These are phyloP conservation scores for Puntigrus tetrazona DNA, from an alignment of 2,113 vertebrate species.

Conservation along the genomic window DNA sequence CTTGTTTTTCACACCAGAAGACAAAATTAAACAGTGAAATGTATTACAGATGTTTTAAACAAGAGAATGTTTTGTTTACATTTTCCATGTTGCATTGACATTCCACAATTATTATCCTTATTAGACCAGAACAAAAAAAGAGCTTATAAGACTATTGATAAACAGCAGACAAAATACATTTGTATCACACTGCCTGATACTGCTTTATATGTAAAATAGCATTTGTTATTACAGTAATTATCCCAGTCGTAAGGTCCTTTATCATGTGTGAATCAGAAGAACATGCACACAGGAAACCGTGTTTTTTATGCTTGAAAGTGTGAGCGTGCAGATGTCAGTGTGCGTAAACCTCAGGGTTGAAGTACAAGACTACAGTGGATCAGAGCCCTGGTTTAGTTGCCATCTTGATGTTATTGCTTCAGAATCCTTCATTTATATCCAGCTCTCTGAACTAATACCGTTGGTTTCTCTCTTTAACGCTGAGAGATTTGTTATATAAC, in stretches of 20 bases:
- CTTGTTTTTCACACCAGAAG: not conserved
- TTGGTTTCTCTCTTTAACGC: not conserved
- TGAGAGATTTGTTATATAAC: not conserved
- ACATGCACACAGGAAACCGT: not conserved
- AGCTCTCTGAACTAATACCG: constrained; percentile 12
- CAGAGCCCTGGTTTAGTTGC: constrained; percentile 4
- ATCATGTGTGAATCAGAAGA: not conserved
- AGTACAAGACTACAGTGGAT: constrained; percentile 2
- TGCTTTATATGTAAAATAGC: too few species aligned
- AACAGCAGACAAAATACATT: not conserved
- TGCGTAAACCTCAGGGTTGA: not conserved
- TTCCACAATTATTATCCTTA: not conserved
- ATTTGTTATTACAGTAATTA: not conserved
- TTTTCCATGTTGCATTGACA: not conserved
- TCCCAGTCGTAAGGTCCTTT: not conserved
- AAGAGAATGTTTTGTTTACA: not conserved
- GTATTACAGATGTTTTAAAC: not conserved
- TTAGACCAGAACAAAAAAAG: too few species aligned
- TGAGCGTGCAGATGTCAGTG: not conserved
- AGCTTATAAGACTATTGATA: not conserved
- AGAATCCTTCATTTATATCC: constrained; percentile 28
- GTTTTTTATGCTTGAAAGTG: not conserved
- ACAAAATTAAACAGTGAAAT: not conserved
- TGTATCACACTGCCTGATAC: not conserved
- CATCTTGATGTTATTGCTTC: constrained; percentile 43